Conservation (phyloP, 2,113 vertebrate species). For the Camarhynchus parvulus region DNA sequence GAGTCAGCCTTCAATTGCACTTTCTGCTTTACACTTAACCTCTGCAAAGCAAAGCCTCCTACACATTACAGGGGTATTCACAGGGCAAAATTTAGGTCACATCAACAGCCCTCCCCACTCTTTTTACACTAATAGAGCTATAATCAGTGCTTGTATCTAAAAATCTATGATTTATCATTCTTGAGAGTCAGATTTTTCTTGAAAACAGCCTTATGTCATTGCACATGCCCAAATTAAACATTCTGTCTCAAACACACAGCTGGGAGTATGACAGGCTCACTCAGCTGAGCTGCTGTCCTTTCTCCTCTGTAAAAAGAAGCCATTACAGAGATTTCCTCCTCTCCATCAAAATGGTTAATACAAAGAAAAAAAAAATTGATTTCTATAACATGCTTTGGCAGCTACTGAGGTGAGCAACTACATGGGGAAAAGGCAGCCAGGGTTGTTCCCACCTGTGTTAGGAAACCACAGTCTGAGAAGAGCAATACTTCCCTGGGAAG, state of each 20-base stretch:
- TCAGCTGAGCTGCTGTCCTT: not conserved
- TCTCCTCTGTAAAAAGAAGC: not conserved
- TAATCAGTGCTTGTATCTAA: not conserved
- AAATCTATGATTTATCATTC: not conserved
- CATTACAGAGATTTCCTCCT: not conserved
- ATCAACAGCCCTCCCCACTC: not conserved
- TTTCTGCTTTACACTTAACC: not conserved
- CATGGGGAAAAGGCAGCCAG: constrained; percentile 9
- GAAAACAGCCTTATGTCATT: not conserved
- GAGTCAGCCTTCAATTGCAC: not conserved
- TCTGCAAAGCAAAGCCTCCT: not conserved
- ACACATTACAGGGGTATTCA: not conserved
- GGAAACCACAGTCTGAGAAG: constrained; percentile 23
- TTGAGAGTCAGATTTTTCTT: not conserved
- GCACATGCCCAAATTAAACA: not conserved
- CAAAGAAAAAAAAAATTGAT: not conserved
- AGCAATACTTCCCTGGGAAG: not conserved
- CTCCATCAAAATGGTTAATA: not conserved
- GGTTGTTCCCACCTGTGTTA: constrained; percentile 2
- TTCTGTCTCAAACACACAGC: not conserved
- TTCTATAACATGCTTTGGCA: not conserved
- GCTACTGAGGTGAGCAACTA: not conserved
- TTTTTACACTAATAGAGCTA: not conserved
- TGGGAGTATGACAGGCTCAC: not conserved
- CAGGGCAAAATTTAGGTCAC: not conserved